phyloP scores from a whole-genome alignment of 2,888 invertebrate species.

The Coenonympha glycerion region DNA sequence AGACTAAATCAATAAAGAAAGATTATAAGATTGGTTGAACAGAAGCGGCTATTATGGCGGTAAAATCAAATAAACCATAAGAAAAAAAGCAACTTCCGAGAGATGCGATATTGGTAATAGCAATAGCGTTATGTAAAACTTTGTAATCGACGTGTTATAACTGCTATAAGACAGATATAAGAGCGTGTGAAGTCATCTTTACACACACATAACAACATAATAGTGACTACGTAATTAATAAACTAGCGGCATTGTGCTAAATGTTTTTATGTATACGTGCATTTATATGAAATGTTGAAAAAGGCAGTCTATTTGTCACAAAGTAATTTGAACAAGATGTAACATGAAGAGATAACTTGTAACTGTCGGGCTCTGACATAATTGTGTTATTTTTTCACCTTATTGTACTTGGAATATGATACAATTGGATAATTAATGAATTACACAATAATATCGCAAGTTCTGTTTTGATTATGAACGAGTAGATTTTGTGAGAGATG shows the following conservation, averaged over 20 bases:
- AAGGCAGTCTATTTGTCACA: neutral
- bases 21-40: neutral
- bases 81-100: constrained; percentile 22
- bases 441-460: neutral
- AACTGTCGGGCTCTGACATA: neutral
- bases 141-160: constrained; percentile 15
- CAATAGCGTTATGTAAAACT: constrained; percentile 23
- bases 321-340: neutral
- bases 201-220: constrained; percentile 12
- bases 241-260: constrained; percentile 12
- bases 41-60: constrained; percentile 3
- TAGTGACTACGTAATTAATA: constrained; percentile 16
- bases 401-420: neutral
- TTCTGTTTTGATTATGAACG: neutral
- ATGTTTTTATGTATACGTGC: neutral
- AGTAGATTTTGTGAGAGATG: too few species aligned
- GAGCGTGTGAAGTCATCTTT: constrained; percentile 19
- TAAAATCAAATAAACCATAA: constrained; percentile 6
- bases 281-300: neutral
- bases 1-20: too few species aligned
- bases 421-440: neutral
- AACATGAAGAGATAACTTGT: neutral
- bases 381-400: neutral
- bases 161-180: constrained; percentile 8
- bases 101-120: constrained; percentile 18